Evolutionary conservation across 2,113 vertebrate species (phyloP), one percentile per base, ranked within the genome.

Genomic region (Paedocypris sp.): DNA sequence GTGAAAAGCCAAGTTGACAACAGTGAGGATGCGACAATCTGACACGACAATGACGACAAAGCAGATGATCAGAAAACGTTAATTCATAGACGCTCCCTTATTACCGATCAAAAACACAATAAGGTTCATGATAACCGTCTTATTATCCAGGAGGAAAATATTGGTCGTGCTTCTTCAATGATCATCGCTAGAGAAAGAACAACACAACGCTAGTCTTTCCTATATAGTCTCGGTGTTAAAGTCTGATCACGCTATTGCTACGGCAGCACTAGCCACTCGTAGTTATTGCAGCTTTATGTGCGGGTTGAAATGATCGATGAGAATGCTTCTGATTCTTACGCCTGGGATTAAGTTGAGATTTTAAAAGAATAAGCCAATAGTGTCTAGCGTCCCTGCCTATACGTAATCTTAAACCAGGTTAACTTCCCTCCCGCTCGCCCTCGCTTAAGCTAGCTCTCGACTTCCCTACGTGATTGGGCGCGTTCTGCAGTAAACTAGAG

Each of bases 401-500:
- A 19, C 28, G 46, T 42, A 62, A 38, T 42, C 42, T 33, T 33
- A n/a, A 38, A 70, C 69, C 71, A 26, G 62, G 50, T 60, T 62
- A 66, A 35, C 36, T 60, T 59, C 45, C 25, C 49, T 73, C 46
- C 57, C 23, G 1, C 33, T 50, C 25, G 19, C 60, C 50, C 22
- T 45, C 42, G 3, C 29, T 35, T 63, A 64, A 33, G 67, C 71
- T 61, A 53, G 64, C 59, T 47, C 43, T 60, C 25, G 26, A 38
- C 48, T 28, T 60, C 78, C 62, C 29, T n/a, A 65, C 61, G 43
- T 79, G 79, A 78, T 61, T 78, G 77, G 80, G 80, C 83, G 80
- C 82, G 80, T 81, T 60, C 81, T 76, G 78, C 77, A 81, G 79
- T 83, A 83, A 82, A 82, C 83, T 83, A 82, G 82, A 82, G 82